These are phyloP conservation scores for Adelges cooleyi DNA, from an alignment of 1,140 invertebrate species.

Conservation along the genomic window DNA sequence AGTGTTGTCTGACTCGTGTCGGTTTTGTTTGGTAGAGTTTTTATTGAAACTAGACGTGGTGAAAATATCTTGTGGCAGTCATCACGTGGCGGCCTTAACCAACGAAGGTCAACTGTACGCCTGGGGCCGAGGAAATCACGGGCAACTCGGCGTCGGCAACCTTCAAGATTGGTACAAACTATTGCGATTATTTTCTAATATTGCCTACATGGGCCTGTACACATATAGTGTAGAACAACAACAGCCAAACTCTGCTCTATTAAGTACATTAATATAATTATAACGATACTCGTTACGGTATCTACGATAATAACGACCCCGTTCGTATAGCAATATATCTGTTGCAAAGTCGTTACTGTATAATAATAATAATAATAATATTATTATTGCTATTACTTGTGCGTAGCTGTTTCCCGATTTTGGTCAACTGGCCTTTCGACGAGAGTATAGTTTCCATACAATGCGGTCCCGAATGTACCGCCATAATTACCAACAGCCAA, in stretches of 20 bases:
- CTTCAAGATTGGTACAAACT: slow-evolving; percentile 42
- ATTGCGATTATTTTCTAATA: no score
- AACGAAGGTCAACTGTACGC: slow-evolving; percentile 50
- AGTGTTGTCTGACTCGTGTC: background rate
- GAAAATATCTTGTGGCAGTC: slow-evolving; percentile 49
- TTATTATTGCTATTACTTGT: no score
- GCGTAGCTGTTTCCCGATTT: slow-evolving; percentile 41
- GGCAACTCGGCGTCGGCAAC: slow-evolving; percentile 52
- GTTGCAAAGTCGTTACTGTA: no score
- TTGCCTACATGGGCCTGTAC: no score
- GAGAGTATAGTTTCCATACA: slow-evolving; percentile 44
- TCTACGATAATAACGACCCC: no score
- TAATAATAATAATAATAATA: no score
- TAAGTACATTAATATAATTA: no score
- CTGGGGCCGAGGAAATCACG: slow-evolving; percentile 55
- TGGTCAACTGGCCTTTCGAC: slow-evolving; percentile 41
- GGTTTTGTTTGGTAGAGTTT: slow-evolving; percentile 35
- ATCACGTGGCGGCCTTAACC: slow-evolving; percentile 54
- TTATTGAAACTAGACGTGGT: slow-evolving; percentile 50
- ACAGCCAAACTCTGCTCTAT: no score
- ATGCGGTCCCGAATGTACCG: slow-evolving; percentile 53
- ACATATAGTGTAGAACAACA: no score
- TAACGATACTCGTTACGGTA: no score
- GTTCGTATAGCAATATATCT: no score
- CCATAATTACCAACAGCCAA: slow-evolving; percentile 53